Evolutionary conservation across 2,888 invertebrate species (phyloP).

Genomic region (Perizoma affinitatum): DNA sequence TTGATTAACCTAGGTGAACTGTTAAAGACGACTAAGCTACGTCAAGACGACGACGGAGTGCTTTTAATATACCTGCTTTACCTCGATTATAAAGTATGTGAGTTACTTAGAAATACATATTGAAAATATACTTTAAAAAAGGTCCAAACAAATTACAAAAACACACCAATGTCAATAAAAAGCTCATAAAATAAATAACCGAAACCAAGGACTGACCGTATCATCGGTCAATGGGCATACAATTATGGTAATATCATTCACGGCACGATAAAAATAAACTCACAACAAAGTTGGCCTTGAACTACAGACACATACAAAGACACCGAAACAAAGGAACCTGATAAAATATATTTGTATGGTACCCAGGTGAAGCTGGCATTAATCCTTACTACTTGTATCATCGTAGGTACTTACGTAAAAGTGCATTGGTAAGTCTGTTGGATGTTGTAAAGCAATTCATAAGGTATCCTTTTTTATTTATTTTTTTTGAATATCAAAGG

Average conservation of each 20-base stretch:
- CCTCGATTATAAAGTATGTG: no score
- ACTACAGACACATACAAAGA: conserved; percentile 46
- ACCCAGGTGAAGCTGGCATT: conserved; percentile 39
- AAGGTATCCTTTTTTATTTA: no score
- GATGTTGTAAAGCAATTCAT: not conserved
- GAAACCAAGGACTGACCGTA: conserved; percentile 19
- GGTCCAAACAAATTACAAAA: conserved; percentile 13
- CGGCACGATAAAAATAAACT: conserved; percentile 30
- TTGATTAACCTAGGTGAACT: no score
- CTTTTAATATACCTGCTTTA: no score
- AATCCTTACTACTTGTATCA: conserved; percentile 51
- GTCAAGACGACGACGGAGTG: no score
- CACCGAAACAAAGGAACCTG: conserved; percentile 55
- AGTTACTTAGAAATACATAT: no score
- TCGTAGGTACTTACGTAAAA: not conserved
- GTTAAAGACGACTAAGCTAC: no score
- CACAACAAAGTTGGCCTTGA: conserved; percentile 50
- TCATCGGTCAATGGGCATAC: conserved; percentile 20
- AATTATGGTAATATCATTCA: conserved; percentile 30
- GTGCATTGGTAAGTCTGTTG: not conserved
- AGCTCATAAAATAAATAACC: conserved; percentile 19
- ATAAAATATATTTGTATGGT: conserved; percentile 55
- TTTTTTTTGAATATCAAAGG: no score
- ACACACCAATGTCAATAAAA: conserved; percentile 22
- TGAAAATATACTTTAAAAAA: conserved; percentile 2